phyloP scores from a whole-genome alignment of 2,113 vertebrate species.

The Ptychochromis oligacanthus region DNA sequence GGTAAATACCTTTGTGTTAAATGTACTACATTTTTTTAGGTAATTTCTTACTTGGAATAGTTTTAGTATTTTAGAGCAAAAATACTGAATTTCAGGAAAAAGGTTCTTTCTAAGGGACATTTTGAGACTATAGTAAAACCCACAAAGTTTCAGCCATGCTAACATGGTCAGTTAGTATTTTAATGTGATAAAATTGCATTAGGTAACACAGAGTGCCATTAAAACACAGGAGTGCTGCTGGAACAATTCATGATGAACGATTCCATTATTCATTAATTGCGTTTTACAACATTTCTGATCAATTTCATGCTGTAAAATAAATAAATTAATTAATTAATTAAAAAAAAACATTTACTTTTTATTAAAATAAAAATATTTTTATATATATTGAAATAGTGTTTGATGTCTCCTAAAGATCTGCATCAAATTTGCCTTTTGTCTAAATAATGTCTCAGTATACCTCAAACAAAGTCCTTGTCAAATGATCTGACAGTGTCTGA shows the following conservation, averaged over 20 bases:
- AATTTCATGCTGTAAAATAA: not conserved
- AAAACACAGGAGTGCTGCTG: not conserved
- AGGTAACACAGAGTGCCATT: not conserved
- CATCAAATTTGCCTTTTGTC: slow-evolving; percentile 19
- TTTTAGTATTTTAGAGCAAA: no score
- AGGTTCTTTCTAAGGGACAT: not conserved
- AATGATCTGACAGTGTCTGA: not conserved
- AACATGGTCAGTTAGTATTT: rapidly evolving
- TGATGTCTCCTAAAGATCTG: not conserved
- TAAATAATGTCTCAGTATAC: not conserved
- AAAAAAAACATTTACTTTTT: no score
- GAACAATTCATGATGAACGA: no score
- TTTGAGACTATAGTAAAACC: not conserved
- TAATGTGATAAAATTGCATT: not conserved
- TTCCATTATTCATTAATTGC: not conserved
- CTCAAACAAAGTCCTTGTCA: not conserved
- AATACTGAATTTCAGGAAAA: not conserved
- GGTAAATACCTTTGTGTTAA: not conserved
- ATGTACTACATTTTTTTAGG: not conserved
- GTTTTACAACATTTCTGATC: not conserved
- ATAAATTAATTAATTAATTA: no score
- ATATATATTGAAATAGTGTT: not conserved
- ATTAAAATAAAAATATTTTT: no score
- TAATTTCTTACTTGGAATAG: no score
- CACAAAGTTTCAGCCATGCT: not conserved